phyloP scores from a whole-genome alignment of 1,140 invertebrate genomes.

The Drosophila navojoa region DNA sequence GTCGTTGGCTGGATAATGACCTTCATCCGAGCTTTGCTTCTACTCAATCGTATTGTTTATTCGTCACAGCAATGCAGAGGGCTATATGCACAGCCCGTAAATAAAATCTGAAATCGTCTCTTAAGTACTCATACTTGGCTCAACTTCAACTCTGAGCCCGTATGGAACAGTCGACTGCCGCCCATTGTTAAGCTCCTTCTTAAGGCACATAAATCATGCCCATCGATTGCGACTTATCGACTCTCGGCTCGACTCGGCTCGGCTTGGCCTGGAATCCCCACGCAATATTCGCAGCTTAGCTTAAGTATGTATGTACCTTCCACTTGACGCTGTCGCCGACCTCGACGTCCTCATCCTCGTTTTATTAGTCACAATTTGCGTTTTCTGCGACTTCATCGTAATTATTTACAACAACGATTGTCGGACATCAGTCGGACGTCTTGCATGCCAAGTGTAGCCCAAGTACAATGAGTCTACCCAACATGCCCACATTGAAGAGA shows the following conservation, averaged over 20 bases:
- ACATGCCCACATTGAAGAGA: conserved; percentile 37
- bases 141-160: too few relatives aligned
- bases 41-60: conserved; percentile 16
- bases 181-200: neutral
- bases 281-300: conserved; percentile 20
- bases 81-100: neutral
- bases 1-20: conserved; percentile 38
- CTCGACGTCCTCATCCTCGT: conserved; percentile 26
- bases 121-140: too few relatives aligned
- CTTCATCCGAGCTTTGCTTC: conserved; percentile 13
- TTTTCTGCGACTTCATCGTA: conserved; percentile 58
- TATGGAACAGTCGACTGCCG: too few relatives aligned
- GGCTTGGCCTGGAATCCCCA: conserved; percentile 39
- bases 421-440: conserved; percentile 23
- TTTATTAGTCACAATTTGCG: conserved; percentile 64
- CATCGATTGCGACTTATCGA: conserved; percentile 61
- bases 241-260: neutral
- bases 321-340: conserved; percentile 36
- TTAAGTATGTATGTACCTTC: conserved; percentile 35
- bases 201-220: conserved; percentile 52
- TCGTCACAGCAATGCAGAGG: neutral
- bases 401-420: conserved; percentile 73
- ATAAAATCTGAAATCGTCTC: too few relatives aligned
- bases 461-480: conserved; percentile 12
- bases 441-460: neutral